A percentile compares a stretch with the other conserved stretches of the same genome.
Evolutionary conservation across 2,113 vertebrate genomes (phyloP).

Genomic region (Cyprinodon tularosa): DNA sequence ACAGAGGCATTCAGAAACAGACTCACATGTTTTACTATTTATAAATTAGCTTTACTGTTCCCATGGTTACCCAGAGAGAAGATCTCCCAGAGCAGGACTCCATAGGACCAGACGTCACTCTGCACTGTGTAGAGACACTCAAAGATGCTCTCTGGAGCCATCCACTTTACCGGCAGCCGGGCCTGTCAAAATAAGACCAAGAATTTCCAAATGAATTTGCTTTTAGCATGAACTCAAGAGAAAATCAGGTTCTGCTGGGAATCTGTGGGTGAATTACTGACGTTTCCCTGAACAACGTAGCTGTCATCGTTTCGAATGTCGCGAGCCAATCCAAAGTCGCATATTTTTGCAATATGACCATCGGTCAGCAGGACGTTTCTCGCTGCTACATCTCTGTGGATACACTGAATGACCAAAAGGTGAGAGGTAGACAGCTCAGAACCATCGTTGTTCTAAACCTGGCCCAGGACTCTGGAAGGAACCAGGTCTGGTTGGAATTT

Average conservation of each 20-base stretch:
- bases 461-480: not conserved
- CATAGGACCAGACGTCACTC: slow-evolving; percentile 98
- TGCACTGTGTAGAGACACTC: slow-evolving; percentile 96
- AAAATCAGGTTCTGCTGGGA: not conserved
- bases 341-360: slow-evolving; percentile 89
- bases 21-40: not conserved
- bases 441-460: too few relatives aligned
- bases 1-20: not conserved
- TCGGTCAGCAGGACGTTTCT: slow-evolving; percentile 91
- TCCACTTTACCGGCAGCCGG: slow-evolving; percentile 97
- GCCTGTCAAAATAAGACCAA: slow-evolving; percentile 78
- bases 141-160: slow-evolving; percentile 98
- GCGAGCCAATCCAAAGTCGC: slow-evolving; percentile 95
- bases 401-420: slow-evolving; percentile 82
- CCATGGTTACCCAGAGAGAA: slow-evolving; percentile 90
- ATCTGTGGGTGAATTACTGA: slow-evolving; percentile 73
- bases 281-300: slow-evolving; percentile 96
- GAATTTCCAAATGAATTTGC: slow-evolving; percentile 11
- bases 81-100: slow-evolving; percentile 98
- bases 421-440: not conserved
- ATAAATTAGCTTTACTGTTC: slow-evolving; percentile 8
- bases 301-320: slow-evolving; percentile 94
- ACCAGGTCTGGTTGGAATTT: not conserved
- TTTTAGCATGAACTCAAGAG: not conserved
- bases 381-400: slow-evolving; percentile 96